Conservation (phyloP, 2,888 invertebrate genomes). For the Labia minor region DNA sequence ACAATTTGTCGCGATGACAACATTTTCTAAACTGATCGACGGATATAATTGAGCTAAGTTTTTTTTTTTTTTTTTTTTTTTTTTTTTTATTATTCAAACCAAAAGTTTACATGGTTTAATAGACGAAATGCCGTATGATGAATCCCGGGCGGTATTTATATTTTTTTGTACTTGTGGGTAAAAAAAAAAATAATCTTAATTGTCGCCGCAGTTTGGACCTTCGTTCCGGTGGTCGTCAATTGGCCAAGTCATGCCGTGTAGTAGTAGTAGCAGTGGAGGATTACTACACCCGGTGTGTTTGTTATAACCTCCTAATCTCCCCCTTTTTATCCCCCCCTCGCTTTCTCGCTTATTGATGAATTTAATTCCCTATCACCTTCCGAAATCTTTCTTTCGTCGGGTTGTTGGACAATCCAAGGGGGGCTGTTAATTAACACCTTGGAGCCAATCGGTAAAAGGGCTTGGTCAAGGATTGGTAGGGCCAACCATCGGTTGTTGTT, state of each 20-base stretch:
- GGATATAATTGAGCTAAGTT: neutral
- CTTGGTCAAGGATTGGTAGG: neutral
- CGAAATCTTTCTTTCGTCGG: too few species aligned
- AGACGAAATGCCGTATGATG: neutral
- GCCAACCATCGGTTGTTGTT: too few species aligned
- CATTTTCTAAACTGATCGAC: too few species aligned
- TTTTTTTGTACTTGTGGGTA: neutral
- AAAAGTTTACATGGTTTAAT: neutral
- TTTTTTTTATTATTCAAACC: neutral
- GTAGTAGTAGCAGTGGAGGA: too few species aligned
- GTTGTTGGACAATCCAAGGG: too few species aligned
- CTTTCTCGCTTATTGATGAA: too few species aligned
- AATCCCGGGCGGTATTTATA: neutral
- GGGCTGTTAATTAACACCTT: too few species aligned
- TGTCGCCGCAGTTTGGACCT: neutral
- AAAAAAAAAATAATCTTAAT: neutral
- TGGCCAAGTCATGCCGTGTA: neutral
- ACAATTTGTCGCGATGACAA: neutral
- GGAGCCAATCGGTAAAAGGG: neutral
- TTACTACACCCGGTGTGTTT: too few species aligned
- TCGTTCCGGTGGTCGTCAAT: neutral
- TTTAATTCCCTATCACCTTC: too few species aligned
- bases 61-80: neutral
- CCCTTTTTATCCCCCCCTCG: too few species aligned
- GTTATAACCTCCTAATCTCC: too few species aligned